These are phyloP conservation scores for Aphidius gifuensis DNA, from an alignment of 1,140 invertebrate species.

Conservation along the genomic window DNA sequence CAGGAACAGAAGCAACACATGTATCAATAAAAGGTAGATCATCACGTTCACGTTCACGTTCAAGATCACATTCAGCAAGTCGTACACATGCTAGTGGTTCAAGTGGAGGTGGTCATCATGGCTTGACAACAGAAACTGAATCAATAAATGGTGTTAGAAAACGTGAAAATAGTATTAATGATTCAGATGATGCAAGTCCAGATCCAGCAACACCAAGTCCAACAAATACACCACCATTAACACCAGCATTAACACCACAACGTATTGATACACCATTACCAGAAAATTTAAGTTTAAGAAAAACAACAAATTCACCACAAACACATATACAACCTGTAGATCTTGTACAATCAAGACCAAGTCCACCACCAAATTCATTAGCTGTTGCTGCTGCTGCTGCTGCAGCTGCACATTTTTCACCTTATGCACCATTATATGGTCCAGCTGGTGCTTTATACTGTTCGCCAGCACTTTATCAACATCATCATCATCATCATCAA, in stretches of 20 bases:
- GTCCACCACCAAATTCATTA: conserved; percentile 43
- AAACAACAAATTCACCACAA: conserved; percentile 46
- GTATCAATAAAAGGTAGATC: conserved; percentile 23
- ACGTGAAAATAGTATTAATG: conserved; percentile 40
- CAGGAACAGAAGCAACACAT: conserved; percentile 44
- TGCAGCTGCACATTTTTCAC: conserved; percentile 46
- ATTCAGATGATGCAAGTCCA: conserved; percentile 46
- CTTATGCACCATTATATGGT: conserved; percentile 48
- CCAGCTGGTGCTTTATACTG: conserved; percentile 49
- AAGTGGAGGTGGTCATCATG: background rate
- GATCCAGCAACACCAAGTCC: conserved; percentile 48
- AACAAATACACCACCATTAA: conserved; percentile 47
- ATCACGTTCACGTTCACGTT: conserved; percentile 34
- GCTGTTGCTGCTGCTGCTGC: conserved; percentile 46
- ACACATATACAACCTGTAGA: conserved; percentile 47
- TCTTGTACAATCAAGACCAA: conserved; percentile 46
- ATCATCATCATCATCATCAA: conserved; percentile 47
- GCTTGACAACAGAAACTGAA: conserved; percentile 20
- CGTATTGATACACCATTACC: conserved; percentile 59
- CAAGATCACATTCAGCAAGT: conserved; percentile 31
- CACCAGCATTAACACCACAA: conserved; percentile 48
- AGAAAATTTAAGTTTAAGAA: conserved; percentile 61
- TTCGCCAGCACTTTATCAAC: conserved; percentile 52
- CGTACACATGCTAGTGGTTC: conserved; percentile 18
- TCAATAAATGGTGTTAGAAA: conserved; percentile 34